A percentile compares a stretch with the other conserved stretches of the same genome.
These are phyloP conservation scores for Flexamia atlantica DNA, from an alignment of 2,888 invertebrate genomes.

Conservation along the genomic window DNA sequence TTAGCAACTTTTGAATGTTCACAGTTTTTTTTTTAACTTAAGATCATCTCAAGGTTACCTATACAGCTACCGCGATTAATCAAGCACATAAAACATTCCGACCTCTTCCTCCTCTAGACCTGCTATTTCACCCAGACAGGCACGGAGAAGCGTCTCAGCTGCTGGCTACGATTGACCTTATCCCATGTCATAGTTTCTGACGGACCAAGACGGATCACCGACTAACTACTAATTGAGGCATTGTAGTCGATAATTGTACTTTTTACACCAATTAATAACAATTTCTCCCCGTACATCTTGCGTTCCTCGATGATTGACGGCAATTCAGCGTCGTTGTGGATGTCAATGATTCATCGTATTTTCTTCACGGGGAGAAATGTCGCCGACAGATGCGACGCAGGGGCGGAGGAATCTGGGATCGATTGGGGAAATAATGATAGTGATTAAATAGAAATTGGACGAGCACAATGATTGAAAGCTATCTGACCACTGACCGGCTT, in stretches of 20 bases:
- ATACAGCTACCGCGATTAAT: no score
- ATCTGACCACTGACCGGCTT: not conserved
- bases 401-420: not conserved
- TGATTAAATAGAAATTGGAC: constrained; percentile 24
- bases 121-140: no score
- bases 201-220: constrained; percentile 30
- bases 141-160: constrained; percentile 7
- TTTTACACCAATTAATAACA: constrained; percentile 49
- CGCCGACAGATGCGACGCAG: not conserved
- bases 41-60: no score
- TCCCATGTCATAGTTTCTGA: constrained; percentile 19
- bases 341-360: constrained; percentile 21
- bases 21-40: no score
- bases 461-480: not conserved
- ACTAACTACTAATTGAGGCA: constrained; percentile 35
- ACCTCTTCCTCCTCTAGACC: no score
- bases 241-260: constrained; percentile 40
- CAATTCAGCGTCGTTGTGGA: constrained; percentile 24
- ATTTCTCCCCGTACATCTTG: constrained; percentile 16
- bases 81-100: no score
- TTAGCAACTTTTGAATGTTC: no score
- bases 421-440: not conserved
- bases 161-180: constrained; percentile 18
- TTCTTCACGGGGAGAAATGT: not conserved
- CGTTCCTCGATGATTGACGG: constrained; percentile 14